Evolutionary conservation across 2,888 invertebrate genomes (phyloP).

Genomic region (Leptinotarsa rubiginosa): DNA sequence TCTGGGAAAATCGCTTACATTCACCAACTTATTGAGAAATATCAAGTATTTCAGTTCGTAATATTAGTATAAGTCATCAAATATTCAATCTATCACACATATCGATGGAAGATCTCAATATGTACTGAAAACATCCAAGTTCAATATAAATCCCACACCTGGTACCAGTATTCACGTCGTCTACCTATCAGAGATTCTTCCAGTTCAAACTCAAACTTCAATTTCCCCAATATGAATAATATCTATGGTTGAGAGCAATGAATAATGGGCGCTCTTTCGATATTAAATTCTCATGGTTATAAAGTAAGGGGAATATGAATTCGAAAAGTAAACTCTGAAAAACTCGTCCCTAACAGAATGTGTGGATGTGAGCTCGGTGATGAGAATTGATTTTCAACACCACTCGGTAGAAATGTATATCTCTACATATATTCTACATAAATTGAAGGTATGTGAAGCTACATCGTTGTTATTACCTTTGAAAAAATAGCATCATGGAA

Average conservation of each 20-base stretch:
- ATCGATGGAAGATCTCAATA: background rate
- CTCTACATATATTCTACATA: background rate
- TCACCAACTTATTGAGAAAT: too few relatives aligned
- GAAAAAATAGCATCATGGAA: too few relatives aligned
- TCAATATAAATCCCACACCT: constrained; percentile 4
- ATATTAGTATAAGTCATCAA: too few relatives aligned
- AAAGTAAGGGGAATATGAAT: constrained; percentile 34
- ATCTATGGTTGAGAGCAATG: constrained; percentile 26
- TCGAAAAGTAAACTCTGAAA: constrained; percentile 26
- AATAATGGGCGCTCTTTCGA: constrained; percentile 37
- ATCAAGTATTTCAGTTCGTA: too few relatives aligned
- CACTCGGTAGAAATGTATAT: background rate
- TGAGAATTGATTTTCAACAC: constrained; percentile 23
- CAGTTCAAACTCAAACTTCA: constrained; percentile 26
- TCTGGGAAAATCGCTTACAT: too few relatives aligned
- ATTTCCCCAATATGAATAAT: constrained; percentile 33
- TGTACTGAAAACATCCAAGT: background rate
- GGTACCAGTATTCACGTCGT: background rate
- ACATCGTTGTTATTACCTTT: too few relatives aligned
- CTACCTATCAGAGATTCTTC: constrained; percentile 23
- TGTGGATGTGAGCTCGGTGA: constrained; percentile 14
- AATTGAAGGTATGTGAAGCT: too few relatives aligned
- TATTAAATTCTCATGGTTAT: constrained; percentile 42
- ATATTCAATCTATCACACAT: background rate
- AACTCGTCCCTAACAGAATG: constrained; percentile 18